Conservation (phyloP, 2,113 vertebrate genomes). For the Oncorhynchus nerka region DNA sequence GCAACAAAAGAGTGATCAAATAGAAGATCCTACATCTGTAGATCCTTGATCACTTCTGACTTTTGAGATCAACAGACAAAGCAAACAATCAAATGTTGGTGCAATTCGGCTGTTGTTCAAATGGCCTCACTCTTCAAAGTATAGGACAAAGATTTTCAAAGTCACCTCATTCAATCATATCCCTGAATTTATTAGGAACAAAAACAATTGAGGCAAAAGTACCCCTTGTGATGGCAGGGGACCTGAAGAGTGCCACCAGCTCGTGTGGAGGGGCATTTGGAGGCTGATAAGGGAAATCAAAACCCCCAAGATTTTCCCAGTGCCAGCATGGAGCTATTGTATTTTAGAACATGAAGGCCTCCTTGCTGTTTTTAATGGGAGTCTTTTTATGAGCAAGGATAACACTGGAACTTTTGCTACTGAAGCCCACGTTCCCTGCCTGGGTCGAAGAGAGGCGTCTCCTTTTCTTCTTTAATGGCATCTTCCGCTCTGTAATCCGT, state of each 20-base stretch:
- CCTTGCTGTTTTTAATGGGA: constrained; percentile 35
- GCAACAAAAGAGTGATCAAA: too few species aligned
- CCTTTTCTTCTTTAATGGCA: constrained; percentile 37
- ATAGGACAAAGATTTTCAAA: neutral
- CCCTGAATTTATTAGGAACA: too few species aligned
- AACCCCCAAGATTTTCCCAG: constrained; percentile 3
- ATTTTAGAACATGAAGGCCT: constrained; percentile 22
- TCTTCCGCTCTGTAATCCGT: constrained; percentile 39
- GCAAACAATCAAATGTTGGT: too few species aligned
- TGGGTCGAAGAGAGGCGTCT: neutral
- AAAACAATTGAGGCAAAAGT: too few species aligned
- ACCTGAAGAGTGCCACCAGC: too few species aligned
- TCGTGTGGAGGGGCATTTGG: neutral
- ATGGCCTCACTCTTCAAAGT: too few species aligned
- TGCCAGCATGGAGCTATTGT: constrained; percentile 9
- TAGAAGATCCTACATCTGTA: too few species aligned
- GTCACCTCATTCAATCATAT: neutral
- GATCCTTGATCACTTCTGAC: too few species aligned
- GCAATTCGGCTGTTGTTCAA: too few species aligned
- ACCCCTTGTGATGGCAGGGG: too few species aligned
- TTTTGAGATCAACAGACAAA: too few species aligned
- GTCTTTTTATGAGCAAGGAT: constrained; percentile 9
- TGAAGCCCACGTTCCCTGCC: neutral
- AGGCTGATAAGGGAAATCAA: constrained; percentile 20
- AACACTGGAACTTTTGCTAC: neutral